Base-by-base conservation (phyloP, 2,888 invertebrate species). In the Microplitis deprimator region DNA sequence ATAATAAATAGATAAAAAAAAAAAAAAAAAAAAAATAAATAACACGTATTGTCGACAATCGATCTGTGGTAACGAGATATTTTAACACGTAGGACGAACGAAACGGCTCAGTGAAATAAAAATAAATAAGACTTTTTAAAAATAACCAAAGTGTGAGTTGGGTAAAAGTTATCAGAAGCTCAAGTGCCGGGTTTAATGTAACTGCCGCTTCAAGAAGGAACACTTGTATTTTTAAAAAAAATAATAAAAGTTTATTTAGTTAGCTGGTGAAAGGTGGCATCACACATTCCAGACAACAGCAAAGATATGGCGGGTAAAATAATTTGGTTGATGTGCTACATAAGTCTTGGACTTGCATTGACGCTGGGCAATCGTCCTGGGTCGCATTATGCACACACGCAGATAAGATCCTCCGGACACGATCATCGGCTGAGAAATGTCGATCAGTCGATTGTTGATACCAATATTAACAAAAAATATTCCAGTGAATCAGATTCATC, bases 251-350 rank as follows among this genome's bases (percentile, higher is more conserved):
- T 59, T 39, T 16, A 10, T 16, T 62, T 60, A 60, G 16, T 60
- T 62, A 59, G 29, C 20, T 29, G 29, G 6, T 10, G 60, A 39
- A 71, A 61, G 38, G 71, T 71, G 61, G 71, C n/a, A 39, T 5
- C 20, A 71, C 38, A 39, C 29, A 29, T 1, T 29, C 3, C 3
- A 39, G 10, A 65, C 64, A 73, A 73, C 65, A 8, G 38, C 29
- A 38, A n/a, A 73, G 78, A 81, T 78, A 89, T 89, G 89, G 86
- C 89, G 81, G 87, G 85, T 80, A 85, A 86, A 84, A 84, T 87
- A 82, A 83, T 89, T 80, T 89, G 88, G 87, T 83, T 89, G 41
- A 84, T 89, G 76, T 87, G 88, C 77, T 89, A 88, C 82, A 84
- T 88, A 71, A 87, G 89, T 80, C 84, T 89, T 41, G 88, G 89